phyloP scores from a whole-genome alignment of 2,888 invertebrate genomes.

The Drosophila merina region DNA sequence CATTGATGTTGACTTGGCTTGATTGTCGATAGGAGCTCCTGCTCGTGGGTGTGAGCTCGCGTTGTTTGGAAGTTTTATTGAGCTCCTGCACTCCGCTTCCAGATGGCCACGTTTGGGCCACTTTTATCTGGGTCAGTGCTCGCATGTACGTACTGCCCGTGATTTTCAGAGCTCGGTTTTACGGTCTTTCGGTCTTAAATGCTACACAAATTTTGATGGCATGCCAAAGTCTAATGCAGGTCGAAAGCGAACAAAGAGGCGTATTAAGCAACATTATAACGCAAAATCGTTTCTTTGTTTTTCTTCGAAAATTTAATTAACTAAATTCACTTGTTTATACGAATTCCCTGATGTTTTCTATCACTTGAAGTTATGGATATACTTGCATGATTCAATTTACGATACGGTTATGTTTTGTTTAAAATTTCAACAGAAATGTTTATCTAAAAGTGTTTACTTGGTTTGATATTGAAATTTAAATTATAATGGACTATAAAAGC shows the following conservation, averaged over 20 bases:
- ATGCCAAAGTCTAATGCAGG: constrained; percentile 15
- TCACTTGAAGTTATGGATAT: neutral
- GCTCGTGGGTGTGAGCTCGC: constrained; percentile 8
- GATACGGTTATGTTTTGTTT: neutral
- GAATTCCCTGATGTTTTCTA: neutral
- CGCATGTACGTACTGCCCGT: constrained; percentile 12
- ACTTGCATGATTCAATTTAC: neutral
- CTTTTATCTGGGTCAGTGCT: constrained; percentile 28
- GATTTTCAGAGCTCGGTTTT: constrained; percentile 4
- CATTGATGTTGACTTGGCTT: constrained; percentile 36
- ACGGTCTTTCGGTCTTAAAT: constrained; percentile 9
- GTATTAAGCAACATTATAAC: neutral
- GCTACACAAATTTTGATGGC: constrained; percentile 14
- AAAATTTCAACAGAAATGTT: constrained; percentile 1
- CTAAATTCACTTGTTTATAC: neutral
- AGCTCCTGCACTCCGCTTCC: constrained; percentile 24
- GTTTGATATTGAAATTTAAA: no score
- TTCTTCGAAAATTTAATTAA: neutral
- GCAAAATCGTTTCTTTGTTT: neutral
- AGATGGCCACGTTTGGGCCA: constrained; percentile 6
- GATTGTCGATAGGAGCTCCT: constrained; percentile 25
- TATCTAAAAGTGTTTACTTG: neutral
- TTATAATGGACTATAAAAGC: no score
- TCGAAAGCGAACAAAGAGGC: neutral
- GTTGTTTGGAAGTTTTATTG: constrained; percentile 34